Base-by-base conservation (phyloP, 2,113 vertebrate genomes). In the Hydropotes inermis region DNA sequence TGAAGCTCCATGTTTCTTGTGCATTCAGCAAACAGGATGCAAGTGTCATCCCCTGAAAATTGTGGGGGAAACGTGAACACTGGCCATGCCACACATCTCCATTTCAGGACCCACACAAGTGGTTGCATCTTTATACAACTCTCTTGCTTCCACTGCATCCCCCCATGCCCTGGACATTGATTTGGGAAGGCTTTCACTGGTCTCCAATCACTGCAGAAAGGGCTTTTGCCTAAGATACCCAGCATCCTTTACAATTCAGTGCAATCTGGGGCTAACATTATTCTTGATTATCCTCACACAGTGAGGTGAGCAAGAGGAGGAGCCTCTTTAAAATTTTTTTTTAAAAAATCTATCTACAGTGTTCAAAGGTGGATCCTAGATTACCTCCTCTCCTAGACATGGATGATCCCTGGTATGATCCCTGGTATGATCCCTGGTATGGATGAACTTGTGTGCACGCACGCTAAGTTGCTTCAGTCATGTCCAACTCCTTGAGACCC, bases 401-500 rank as follows among this genome's bases (percentile, higher is more conserved):
- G 70, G 12, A 50, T 61, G 61, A 55, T 33, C 16, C 21, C 55
- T 23, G 21, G 45, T 39, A 83, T n/a, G n/a, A n/a, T n/a, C n/a
- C n/a, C n/a, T n/a, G n/a, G n/a, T n/a, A 50, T 61, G 61, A 55
- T 33, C 16, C 21, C 55, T 23, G 21, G 45, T 39, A 83, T n/a
- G n/a, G n/a, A n/a, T 5, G 61, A 92, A 60, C 84, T 78, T 70
- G 19, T 0, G 4, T 23, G 19, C 8, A 0, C 0, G 0, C 67
- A 39, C 3, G 0, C 70, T 27, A 76, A 76, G 70, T 76, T 1
- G 6, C 70, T 43, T 76, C 70, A 43, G 36, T 43, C 70, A 39
- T 3, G 5, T 76, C 36, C 36, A 39, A 25, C 70, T 76, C 70
- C 36, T 43, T 43, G 70, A 27, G 36, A 76, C 12, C 5, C 70